Evolutionary conservation across 2,113 vertebrate species (phyloP), one percentile per base, ranked within the genome.

Genomic region (Crotalus helleri): DNA sequence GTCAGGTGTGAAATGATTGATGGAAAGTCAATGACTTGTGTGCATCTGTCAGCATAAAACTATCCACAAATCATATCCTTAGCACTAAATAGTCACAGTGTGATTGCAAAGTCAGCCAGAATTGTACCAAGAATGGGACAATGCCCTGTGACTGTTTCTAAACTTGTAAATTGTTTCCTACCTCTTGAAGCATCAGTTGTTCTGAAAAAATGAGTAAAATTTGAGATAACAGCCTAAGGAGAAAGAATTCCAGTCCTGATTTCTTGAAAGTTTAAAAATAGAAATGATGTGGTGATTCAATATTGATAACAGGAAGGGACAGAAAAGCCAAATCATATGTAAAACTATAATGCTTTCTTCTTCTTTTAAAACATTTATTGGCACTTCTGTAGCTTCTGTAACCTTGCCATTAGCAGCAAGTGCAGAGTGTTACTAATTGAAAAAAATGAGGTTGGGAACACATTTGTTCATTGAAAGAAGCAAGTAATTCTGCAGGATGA

Each of bases 161-260:
- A 85, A 26, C 15, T 39, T 33, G 23, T 17, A 11, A 87, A 58
- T 3, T 49, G 15, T 49, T 96, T 95, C 95, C 95, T 95, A 94
- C 94, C 59, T 87, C 51, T 61, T 88, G 53, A 44, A 46, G 64
- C 21, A 57, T 92, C 55, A 92, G 4, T 8, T 91, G 11, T 81
- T 87, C 92, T 93, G 90, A 91, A 55, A 95, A 95, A 64, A 1
- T 96, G 94, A 96, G 64, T 23, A 93, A 96, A 92, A 96, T 95
- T 44, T 49, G 91, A 91, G 59, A 87, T 95, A 96, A 95, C 93
- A 96, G 90, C 90, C 55, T n/a, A 87, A 96, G 94, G 91, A 23
- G 87, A 92, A 93, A 88, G 21, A 61, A 23, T 91, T 96, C 53
- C 26, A 95, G 1, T 81, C 24, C 13, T 59, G 91, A 90, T 94